Evolutionary conservation across 1,140 invertebrate species (phyloP), one percentile per base, ranked within the genome.

Genomic region (Drosophila tsacasi): DNA sequence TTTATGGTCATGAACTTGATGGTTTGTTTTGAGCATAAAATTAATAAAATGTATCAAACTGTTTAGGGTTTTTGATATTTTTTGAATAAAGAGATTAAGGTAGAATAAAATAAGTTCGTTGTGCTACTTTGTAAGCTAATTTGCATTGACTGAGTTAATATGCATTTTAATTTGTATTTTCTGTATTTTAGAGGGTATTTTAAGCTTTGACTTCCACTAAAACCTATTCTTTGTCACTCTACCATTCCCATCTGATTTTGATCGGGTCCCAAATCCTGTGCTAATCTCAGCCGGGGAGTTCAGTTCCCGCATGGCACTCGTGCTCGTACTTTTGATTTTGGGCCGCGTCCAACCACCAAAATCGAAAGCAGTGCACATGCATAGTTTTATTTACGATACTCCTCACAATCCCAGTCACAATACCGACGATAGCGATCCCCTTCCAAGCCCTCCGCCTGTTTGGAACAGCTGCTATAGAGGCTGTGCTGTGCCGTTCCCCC

Each of bases 231-330:
- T 30, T 23, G 54, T 30, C 21, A 17, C 50, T 46, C 12, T 42
- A n/a, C 17, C 39, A 32, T 60, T 46, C 58, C 66, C 79, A 68
- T 75, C 47, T 57, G 71, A 83, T 85, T 76, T 63, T 69, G 63
- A 76, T 85, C 69, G 66, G 69, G 19, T 76, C 79, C 60, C 77
- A 89, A 78, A 89, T 89, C 85, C 78, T 81, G 55, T 65, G 77
- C 81, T 87, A 90, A 89, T 84, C 84, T 84, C 77, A 60, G 63
- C 52, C 66, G 68, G 75, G 32, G 35, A 58, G 65, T 71, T 63
- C 58, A 66, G 68, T 59, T 71, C 74, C 78, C 78, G 82, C 82
- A 84, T 84, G 50, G 60, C n/a, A 35, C 19, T 21, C 27, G 47
- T 49, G 47, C 23, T 59, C 7, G 19, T 49, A 44, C 17, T 27